Base-by-base conservation (phyloP, 2,113 vertebrate genomes). In the Cryptotis parvus region DNA sequence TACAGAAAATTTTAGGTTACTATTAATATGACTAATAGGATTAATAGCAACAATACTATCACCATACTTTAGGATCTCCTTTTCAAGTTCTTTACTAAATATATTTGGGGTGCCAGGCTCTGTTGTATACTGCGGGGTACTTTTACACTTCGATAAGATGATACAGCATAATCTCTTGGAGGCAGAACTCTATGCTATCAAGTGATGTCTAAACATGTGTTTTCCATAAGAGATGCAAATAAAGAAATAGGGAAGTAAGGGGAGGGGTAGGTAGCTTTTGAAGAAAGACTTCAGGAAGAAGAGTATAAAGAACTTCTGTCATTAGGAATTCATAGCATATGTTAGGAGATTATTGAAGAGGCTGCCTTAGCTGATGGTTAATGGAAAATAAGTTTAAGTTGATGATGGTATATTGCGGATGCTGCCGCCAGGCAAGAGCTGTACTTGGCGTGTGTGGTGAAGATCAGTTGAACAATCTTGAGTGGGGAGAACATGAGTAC, bases 61-160 rank as follows among this genome's bases (percentile, higher is more conserved):
- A 87, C 37, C 65, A 82, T 90, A 41, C 27, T 37, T 76, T 45
- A 82, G 45, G 52, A 87, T 83, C 6, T 52, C 37, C 45, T 70
- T 63, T 91, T 83, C 12, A 78, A 61, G 8, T 94, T 88, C 83
- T 29, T 73, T 73, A 88, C n/a, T 66, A 85, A 91, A 94, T 83
- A 37, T 69, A 72, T 88, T 78, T 29, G 15, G 39, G 63, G 68
- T 75, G 39, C 61, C 45, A 78, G 70, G 41, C 29, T 61, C 70
- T 52, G 0, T 69, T 88, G 11, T 76, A 37, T 31, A 68, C 72
- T n/a, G 2, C 26, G 69, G 22, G 22, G 6, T 33, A n/a, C 14
- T 22, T 72, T 92, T 83, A 76, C 52, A 76, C 39, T 89, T 88
- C 49, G 43, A 35, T 81, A 84, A 87, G 39, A 14, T 80, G 2